Percentiles rank a stretch among this genome's conserved stretches.
Evolutionary conservation across 2,797 vertebrate genomes (phyloP).

Genomic region (Myotis daubentonii): DNA sequence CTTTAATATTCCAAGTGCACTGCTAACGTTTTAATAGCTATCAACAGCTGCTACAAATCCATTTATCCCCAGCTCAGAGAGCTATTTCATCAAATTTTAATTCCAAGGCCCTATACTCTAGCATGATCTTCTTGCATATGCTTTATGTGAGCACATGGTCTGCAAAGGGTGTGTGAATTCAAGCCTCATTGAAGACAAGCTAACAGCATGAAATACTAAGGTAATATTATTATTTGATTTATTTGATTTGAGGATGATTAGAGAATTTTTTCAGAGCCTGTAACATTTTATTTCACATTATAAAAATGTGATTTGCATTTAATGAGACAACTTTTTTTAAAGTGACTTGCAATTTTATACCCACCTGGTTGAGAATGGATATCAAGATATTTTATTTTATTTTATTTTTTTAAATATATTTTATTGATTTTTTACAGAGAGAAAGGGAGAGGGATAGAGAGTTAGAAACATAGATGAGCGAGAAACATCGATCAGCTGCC

Average conservation of each 20-base stretch:
- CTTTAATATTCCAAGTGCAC: constrained; percentile 48
- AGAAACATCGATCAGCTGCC: too few species aligned
- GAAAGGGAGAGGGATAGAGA: too few species aligned
- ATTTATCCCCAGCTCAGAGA: background rate
- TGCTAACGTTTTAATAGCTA: constrained; percentile 39
- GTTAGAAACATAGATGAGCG: too few species aligned
- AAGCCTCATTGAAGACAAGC: background rate
- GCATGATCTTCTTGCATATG: background rate
- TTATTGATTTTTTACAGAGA: too few species aligned
- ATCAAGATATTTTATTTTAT: background rate
- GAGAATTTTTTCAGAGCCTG: background rate
- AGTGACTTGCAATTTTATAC: background rate
- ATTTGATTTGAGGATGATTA: background rate
- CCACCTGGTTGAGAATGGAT: background rate
- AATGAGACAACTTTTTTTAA: constrained; percentile 17
- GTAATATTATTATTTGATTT: constrained; percentile 45
- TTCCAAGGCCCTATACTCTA: background rate
- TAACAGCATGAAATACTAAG: background rate
- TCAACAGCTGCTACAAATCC: background rate
- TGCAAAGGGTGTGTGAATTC: background rate
- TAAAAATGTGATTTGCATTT: background rate
- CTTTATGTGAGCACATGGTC: background rate
- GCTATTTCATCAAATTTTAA: background rate
- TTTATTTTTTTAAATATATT: too few species aligned
- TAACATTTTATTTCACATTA: constrained; percentile 3